These are phyloP conservation scores for Pangasianodon gigas DNA, from an alignment of 2,113 vertebrate species.

Conservation along the genomic window DNA sequence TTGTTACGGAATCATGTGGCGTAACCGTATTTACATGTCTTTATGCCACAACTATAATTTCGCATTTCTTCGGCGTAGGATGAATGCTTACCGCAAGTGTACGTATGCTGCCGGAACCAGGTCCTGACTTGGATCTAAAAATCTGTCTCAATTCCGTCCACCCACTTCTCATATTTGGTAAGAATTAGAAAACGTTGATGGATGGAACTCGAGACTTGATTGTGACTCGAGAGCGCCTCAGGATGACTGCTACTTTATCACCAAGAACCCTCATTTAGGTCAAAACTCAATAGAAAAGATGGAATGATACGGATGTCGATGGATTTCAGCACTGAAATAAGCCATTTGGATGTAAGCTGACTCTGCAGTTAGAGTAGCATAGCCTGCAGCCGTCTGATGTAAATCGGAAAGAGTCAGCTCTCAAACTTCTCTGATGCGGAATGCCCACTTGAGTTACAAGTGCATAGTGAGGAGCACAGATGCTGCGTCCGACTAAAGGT, in stretches of 20 bases:
- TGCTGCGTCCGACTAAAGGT: background rate
- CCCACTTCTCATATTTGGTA: background rate
- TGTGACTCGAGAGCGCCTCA: background rate
- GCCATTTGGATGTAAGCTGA: background rate
- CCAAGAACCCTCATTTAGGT: background rate
- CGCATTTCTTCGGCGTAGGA: background rate
- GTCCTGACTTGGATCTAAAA: background rate
- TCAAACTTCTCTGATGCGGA: background rate
- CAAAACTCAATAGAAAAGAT: conserved; percentile 15
- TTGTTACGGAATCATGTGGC: background rate
- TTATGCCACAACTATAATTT: background rate
- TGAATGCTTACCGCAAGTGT: background rate
- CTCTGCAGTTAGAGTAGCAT: background rate
- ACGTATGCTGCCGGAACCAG: background rate
- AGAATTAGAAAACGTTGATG: background rate
- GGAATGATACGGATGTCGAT: background rate
- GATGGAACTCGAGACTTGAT: background rate
- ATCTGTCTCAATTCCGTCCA: conserved; percentile 8
- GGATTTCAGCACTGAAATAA: background rate
- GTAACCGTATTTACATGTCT: background rate
- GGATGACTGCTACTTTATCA: background rate
- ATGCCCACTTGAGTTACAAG: background rate
- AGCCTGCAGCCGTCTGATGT: background rate
- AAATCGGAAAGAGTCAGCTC: background rate
- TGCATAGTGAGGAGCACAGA: background rate